Percentiles rank a stretch among this genome's conserved stretches.
These are phyloP conservation scores for Drosophila meridionalis DNA, from an alignment of 2,888 invertebrate genomes.

Conservation along the genomic window DNA sequence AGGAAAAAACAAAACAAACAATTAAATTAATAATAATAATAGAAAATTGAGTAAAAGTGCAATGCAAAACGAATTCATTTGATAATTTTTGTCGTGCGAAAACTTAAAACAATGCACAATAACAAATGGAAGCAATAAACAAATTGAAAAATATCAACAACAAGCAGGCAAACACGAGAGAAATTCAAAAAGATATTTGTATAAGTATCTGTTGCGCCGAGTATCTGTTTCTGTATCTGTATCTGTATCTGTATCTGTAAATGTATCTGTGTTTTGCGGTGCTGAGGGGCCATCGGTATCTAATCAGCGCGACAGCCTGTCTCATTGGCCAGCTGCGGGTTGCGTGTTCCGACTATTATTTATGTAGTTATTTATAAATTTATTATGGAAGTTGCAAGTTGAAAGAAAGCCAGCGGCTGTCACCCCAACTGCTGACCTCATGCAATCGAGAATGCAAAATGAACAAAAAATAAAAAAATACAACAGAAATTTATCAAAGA, in stretches of 20 bases:
- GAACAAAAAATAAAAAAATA: background rate
- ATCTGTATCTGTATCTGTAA: conserved; percentile 29
- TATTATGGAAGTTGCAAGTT: conserved; percentile 45
- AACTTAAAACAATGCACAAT: conserved; percentile 54
- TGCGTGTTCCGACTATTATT: conserved; percentile 54
- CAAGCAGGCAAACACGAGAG: conserved; percentile 37
- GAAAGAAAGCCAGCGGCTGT: conserved; percentile 43
- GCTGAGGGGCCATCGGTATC: conserved; percentile 58
- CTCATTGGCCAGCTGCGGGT: conserved; percentile 62
- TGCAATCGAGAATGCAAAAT: conserved; percentile 56
- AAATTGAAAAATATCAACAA: conserved; percentile 44
- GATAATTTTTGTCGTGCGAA: conserved; percentile 38
- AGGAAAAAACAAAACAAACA: conserved; percentile 16
- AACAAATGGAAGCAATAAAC: conserved; percentile 51
- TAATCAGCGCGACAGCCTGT: conserved; percentile 70
- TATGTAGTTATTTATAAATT: conserved; percentile 58
- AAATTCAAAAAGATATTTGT: conserved; percentile 40
- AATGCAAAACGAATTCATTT: conserved; percentile 33
- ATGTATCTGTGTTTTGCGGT: conserved; percentile 17
- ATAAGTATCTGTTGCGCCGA: conserved; percentile 25
- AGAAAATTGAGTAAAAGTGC: conserved; percentile 45
- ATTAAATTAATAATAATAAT: conserved; percentile 15
- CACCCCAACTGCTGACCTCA: conserved; percentile 55
- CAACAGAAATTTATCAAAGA: conserved; percentile 19
- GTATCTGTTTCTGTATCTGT: conserved; percentile 11